Conservation (phyloP, 2,888 invertebrate genomes). For the Phorcus lineatus region DNA sequence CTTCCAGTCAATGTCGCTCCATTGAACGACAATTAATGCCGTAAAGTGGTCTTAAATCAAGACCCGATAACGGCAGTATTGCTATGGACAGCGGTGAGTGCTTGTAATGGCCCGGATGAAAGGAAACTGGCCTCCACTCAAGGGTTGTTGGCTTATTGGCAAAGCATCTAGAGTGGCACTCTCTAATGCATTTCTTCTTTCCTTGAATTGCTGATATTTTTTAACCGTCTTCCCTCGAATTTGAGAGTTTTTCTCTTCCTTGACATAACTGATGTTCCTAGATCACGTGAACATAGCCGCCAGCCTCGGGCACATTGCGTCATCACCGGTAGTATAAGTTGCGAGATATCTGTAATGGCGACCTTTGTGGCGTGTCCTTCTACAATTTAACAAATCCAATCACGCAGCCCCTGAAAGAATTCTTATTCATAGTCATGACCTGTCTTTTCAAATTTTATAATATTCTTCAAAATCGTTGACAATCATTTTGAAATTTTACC, state of each 20-base stretch:
- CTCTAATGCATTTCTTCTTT: not conserved
- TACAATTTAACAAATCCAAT: not conserved
- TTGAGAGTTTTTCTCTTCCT: not conserved
- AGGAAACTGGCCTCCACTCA: conserved; percentile 17
- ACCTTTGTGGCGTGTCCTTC: not conserved
- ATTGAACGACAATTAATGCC: conserved; percentile 26
- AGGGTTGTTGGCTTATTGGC: not conserved
- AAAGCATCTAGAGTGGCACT: not conserved
- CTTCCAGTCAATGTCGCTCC: conserved; percentile 2
- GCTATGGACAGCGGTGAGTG: conserved; percentile 14
- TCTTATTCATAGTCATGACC: too few species aligned
- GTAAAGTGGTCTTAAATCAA: conserved; percentile 24
- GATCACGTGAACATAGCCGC: not conserved
- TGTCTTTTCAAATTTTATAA: too few species aligned
- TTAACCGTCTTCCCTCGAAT: too few species aligned
- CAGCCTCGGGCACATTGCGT: not conserved
- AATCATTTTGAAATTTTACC: too few species aligned
- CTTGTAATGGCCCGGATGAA: conserved; percentile 18
- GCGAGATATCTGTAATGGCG: not conserved
- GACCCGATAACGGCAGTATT: conserved; percentile 14
- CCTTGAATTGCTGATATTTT: not conserved
- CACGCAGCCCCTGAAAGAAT: too few species aligned
- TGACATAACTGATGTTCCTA: too few species aligned
- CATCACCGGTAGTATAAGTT: not conserved
- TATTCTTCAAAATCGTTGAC: too few species aligned